Conservation (phyloP, 2,113 vertebrate species). For the Eulacestoma nigropectus region DNA sequence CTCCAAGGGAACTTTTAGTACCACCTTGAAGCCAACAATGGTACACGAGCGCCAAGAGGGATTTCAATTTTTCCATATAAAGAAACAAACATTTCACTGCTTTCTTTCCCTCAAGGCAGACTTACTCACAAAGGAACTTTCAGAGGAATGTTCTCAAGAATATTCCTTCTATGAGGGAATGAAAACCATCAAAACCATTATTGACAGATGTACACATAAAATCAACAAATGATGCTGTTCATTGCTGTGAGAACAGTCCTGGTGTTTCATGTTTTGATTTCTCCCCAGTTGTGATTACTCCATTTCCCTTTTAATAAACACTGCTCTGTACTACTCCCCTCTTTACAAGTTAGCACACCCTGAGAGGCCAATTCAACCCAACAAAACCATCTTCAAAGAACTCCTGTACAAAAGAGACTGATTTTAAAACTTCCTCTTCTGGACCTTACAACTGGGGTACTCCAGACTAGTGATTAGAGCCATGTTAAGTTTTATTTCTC, state of each 20-base stretch:
- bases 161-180: not conserved
- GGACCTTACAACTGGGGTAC: not conserved
- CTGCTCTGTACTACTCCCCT: not conserved
- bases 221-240: not conserved
- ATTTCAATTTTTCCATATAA: not conserved
- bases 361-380: not conserved
- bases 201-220: not conserved
- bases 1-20: conserved; percentile 47
- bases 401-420: not conserved
- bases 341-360: not conserved
- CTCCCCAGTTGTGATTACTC: not conserved
- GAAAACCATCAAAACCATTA: not conserved
- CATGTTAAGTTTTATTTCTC: not conserved
- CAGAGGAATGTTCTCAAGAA: not conserved
- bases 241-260: not conserved
- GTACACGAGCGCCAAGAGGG: not conserved
- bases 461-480: not conserved
- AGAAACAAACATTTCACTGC: not conserved
- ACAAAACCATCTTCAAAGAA: not conserved
- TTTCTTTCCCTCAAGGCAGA: not conserved
- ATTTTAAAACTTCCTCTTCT: not conserved
- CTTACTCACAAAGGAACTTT: not conserved
- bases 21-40: conserved; percentile 51
- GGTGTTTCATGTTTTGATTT: not conserved
- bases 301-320: not conserved